phyloP scores from a whole-genome alignment of 1,140 invertebrate species.

The Helicoverpa armigera region DNA sequence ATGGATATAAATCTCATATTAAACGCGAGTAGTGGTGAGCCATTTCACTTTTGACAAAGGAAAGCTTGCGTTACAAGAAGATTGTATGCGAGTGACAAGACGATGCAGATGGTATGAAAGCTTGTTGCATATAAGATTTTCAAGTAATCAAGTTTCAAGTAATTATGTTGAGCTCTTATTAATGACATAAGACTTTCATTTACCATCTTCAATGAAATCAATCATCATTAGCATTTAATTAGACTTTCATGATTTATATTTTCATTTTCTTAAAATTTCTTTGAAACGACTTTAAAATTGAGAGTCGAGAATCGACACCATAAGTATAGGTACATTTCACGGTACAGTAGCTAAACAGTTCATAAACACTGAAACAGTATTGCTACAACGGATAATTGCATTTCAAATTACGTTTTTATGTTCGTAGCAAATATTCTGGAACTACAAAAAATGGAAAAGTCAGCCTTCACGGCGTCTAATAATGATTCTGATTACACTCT shows the following conservation, averaged over 20 bases:
- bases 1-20: conserved; percentile 9
- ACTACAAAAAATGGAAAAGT: conserved; percentile 46
- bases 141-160: not conserved
- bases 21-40: not conserved
- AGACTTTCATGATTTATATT: too few relatives aligned
- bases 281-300: too few relatives aligned
- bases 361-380: conserved; percentile 37
- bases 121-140: not conserved
- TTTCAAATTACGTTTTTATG: conserved; percentile 40
- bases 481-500: conserved; percentile 58
- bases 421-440: conserved; percentile 33
- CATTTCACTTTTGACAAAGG: not conserved
- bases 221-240: too few relatives aligned
- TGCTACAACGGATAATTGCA: conserved; percentile 34
- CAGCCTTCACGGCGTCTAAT: conserved; percentile 64
- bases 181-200: too few relatives aligned
- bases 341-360: conserved; percentile 12
- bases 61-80: not conserved
- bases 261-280: too few relatives aligned
- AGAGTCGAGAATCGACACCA: not conserved
- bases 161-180: not conserved
- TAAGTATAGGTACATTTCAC: conserved; percentile 8
- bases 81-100: not conserved
- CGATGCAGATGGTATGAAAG: not conserved
- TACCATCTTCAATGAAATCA: too few relatives aligned